These are phyloP conservation scores for Leptothorax acervorum DNA, from an alignment of 2,888 invertebrate genomes.

Conservation along the genomic window DNA sequence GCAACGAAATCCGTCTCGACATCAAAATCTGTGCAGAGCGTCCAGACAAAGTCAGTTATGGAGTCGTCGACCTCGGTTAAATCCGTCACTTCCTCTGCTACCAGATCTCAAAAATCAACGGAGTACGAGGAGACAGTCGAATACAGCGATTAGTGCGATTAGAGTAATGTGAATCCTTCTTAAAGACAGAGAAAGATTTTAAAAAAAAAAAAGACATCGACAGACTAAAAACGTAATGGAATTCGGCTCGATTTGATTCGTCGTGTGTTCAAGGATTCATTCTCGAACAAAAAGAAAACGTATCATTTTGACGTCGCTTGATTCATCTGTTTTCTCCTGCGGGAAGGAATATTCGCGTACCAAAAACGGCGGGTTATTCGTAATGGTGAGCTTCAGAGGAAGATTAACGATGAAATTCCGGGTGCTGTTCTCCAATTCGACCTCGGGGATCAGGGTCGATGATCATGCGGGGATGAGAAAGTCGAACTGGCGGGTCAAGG, in stretches of 20 bases:
- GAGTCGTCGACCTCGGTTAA: constrained; percentile 85
- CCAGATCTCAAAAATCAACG: constrained; percentile 89
- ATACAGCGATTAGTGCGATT: constrained; percentile 75
- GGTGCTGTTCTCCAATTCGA: not conserved
- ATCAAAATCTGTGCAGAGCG: constrained; percentile 87
- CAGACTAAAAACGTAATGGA: constrained; percentile 41
- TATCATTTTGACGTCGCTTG: not conserved
- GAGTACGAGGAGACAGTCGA: constrained; percentile 82
- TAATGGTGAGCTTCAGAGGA: not conserved
- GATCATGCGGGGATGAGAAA: constrained; percentile 1
- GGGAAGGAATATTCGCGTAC: not conserved
- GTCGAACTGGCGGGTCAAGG: constrained; percentile 55
- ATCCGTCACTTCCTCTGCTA: constrained; percentile 86
- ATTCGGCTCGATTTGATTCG: constrained; percentile 42
- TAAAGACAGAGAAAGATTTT: not conserved
- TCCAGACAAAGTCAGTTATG: constrained; percentile 81
- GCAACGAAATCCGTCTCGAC: constrained; percentile 85
- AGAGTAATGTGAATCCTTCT: constrained; percentile 25
- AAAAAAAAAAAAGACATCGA: constrained; percentile 25
- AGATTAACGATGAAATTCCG: not conserved
- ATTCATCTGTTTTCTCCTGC: not conserved
- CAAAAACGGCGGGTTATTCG: not conserved
- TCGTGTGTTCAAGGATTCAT: not conserved
- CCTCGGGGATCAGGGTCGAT: not conserved
- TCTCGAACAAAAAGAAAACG: not conserved